These are phyloP conservation scores for Eucidaris tribuloides DNA, from an alignment of 35 echinoderm and acorn worm species.

Conservation along the genomic window DNA sequence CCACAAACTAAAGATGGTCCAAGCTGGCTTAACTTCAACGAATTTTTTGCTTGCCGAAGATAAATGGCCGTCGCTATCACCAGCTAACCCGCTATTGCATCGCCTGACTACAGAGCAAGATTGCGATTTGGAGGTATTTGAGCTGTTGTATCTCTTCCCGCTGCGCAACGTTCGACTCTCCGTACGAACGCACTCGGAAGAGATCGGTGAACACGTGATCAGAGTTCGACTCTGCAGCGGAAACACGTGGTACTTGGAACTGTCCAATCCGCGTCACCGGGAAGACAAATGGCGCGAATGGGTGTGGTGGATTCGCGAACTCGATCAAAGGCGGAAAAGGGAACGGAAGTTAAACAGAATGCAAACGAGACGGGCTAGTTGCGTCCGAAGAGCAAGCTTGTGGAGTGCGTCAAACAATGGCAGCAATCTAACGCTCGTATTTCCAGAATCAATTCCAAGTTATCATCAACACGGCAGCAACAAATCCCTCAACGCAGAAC, in stretches of 20 bases:
- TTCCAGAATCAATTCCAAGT: no score
- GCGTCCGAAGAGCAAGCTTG: no score
- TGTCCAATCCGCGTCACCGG: conserved; percentile 34
- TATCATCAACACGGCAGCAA: no score
- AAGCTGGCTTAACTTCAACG: conserved; percentile 44
- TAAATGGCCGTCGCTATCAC: background rate
- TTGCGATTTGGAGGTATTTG: conserved; percentile 33
- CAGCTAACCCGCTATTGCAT: background rate
- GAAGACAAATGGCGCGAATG: conserved; percentile 62
- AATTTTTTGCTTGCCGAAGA: conserved; percentile 60
- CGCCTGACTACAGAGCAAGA: background rate
- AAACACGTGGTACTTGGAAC: conserved; percentile 71
- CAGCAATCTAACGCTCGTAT: no score
- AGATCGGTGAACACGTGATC: conserved; percentile 38
- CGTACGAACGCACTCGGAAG: conserved; percentile 3
- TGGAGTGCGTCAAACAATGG: no score
- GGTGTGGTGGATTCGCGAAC: conserved; percentile 42
- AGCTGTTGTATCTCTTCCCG: conserved; percentile 25
- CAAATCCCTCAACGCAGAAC: no score
- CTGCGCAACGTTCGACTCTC: conserved; percentile 25
- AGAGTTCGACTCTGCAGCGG: conserved; percentile 33
- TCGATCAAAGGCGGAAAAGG: conserved; percentile 19
- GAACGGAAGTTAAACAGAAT: background rate
- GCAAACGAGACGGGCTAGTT: background rate
- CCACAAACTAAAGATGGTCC: conserved; percentile 53